Conservation (phyloP, 2,113 vertebrate genomes). For the Ifrita kowaldi region DNA sequence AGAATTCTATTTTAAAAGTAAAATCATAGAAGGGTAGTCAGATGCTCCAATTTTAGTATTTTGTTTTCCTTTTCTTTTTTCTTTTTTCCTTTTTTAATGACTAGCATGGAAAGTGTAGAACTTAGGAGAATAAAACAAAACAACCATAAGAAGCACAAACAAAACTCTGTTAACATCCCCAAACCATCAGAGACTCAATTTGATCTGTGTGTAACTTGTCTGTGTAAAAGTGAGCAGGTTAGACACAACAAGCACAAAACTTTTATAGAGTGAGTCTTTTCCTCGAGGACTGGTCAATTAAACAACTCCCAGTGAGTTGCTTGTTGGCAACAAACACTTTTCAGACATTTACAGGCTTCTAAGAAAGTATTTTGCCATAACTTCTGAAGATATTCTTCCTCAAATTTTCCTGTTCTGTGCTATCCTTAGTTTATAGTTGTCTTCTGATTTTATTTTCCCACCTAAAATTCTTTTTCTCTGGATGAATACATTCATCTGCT, state of each 20-base stretch:
- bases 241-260: background rate
- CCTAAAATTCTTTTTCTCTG: background rate
- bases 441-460: background rate
- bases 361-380: background rate
- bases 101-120: background rate
- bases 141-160: background rate
- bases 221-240: background rate
- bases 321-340: background rate
- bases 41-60: background rate
- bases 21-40: background rate
- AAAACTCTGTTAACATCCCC: background rate
- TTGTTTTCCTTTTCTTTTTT: background rate
- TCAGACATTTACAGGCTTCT: background rate
- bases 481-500: background rate
- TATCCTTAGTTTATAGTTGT: background rate
- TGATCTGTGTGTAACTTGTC: background rate
- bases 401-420: background rate
- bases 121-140: background rate
- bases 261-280: background rate
- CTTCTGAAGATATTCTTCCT: background rate
- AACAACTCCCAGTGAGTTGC: background rate
- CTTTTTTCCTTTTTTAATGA: too few species aligned
- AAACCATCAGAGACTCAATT: background rate
- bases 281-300: background rate
- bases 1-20: background rate